Evolutionary conservation across 2,113 vertebrate genomes (phyloP).

Genomic region (Peucedramus taeniatus): DNA sequence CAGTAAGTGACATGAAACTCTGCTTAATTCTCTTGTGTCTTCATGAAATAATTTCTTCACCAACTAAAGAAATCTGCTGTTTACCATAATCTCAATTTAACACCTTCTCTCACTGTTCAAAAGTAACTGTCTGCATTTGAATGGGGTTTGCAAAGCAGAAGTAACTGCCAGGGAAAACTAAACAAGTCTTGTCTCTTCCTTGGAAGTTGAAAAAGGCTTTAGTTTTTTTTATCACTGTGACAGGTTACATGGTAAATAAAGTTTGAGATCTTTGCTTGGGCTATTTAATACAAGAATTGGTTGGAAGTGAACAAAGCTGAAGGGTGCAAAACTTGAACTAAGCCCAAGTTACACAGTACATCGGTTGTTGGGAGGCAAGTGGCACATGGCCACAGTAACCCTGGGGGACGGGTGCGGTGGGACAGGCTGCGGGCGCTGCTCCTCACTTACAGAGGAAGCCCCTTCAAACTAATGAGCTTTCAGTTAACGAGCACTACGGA

Average conservation of each 20-base stretch:
- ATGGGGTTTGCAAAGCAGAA: constrained; percentile 39
- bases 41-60: constrained; percentile 59
- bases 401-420: accelerated
- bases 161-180: not conserved
- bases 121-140: constrained; percentile 49
- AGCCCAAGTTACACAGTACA: not conserved
- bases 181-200: constrained; percentile 22
- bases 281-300: not conserved
- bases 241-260: constrained; percentile 48
- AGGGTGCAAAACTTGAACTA: not conserved
- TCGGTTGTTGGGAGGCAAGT: not conserved
- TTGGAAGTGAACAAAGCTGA: constrained; percentile 27
- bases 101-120: constrained; percentile 54
- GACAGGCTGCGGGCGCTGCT: not conserved
- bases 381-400: not conserved
- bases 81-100: constrained; percentile 70
- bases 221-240: constrained; percentile 27
- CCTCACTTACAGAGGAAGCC: not conserved
- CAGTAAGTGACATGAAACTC: constrained; percentile 55
- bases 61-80: constrained; percentile 62
- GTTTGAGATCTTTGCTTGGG: constrained; percentile 36
- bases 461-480: not conserved
- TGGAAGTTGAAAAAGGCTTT: constrained; percentile 26
- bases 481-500: not conserved
- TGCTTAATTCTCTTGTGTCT: constrained; percentile 61